These are phyloP conservation scores for Aleiodes sp. DNA, from an alignment of 1,140 invertebrate species.

Conservation along the genomic window DNA sequence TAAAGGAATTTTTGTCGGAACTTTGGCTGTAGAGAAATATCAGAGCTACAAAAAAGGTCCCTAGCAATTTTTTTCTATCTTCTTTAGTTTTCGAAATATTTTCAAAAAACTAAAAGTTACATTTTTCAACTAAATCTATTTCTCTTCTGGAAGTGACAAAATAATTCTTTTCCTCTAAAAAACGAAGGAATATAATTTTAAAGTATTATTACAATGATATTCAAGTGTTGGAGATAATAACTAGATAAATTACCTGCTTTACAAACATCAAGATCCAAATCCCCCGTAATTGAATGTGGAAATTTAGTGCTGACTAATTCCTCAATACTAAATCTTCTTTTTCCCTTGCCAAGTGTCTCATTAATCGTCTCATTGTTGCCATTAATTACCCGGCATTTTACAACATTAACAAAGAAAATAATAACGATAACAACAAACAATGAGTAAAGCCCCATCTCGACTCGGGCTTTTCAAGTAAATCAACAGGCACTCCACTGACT, in stretches of 20 bases:
- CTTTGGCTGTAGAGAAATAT: no score
- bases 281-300: conserved; percentile 74
- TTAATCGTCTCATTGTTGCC: conserved; percentile 11
- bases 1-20: no score
- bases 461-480: conserved; percentile 18
- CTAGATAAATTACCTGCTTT: conserved; percentile 80
- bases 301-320: conserved; percentile 73
- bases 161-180: no score
- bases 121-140: no score
- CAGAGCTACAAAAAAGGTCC: no score
- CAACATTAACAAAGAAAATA: conserved; percentile 2
- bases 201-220: no score
- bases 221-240: no score
- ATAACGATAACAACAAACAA: background rate
- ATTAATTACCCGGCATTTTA: conserved; percentile 8
- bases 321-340: conserved; percentile 73
- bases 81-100: no score
- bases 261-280: conserved; percentile 85
- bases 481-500: conserved; percentile 5
- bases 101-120: no score
- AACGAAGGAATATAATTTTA: background rate
- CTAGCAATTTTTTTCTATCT: no score
- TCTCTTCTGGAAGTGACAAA: no score
- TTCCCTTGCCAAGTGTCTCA: conserved; percentile 23
- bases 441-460: conserved; percentile 27